Evolutionary conservation across 2,113 vertebrate species (phyloP).

Genomic region (Oreochromis spilurus): DNA sequence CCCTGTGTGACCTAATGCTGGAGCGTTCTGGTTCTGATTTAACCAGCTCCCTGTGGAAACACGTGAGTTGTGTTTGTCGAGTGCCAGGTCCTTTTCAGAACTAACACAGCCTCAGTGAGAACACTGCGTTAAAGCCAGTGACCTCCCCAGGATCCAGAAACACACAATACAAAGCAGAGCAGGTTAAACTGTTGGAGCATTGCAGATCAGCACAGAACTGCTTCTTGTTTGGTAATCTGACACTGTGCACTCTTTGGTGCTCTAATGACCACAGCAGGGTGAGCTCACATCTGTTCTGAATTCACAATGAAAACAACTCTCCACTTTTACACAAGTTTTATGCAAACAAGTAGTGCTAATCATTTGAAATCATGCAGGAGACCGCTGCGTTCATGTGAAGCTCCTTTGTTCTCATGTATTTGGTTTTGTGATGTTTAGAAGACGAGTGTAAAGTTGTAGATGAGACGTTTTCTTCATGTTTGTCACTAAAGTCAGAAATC

Average conservation of each 20-base stretch:
- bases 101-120: not conserved
- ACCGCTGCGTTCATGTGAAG: not conserved
- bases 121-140: not conserved
- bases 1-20: constrained; percentile 23
- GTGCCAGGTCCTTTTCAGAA: constrained; percentile 7
- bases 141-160: not conserved
- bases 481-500: not conserved
- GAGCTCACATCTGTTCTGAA: not conserved
- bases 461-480: not conserved
- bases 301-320: not conserved
- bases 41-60: not conserved
- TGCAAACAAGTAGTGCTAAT: not conserved
- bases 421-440: not conserved
- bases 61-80: not conserved
- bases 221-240: not conserved
- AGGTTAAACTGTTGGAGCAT: not conserved
- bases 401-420: not conserved
- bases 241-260: not conserved
- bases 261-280: not conserved
- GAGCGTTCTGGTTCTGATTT: constrained; percentile 36
- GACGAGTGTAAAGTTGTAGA: not conserved
- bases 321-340: not conserved
- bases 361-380: not conserved
- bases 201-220: not conserved
- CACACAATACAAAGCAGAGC: not conserved